phyloP scores from a whole-genome alignment of 2,888 invertebrate genomes.

The Odontocolon sp. region DNA sequence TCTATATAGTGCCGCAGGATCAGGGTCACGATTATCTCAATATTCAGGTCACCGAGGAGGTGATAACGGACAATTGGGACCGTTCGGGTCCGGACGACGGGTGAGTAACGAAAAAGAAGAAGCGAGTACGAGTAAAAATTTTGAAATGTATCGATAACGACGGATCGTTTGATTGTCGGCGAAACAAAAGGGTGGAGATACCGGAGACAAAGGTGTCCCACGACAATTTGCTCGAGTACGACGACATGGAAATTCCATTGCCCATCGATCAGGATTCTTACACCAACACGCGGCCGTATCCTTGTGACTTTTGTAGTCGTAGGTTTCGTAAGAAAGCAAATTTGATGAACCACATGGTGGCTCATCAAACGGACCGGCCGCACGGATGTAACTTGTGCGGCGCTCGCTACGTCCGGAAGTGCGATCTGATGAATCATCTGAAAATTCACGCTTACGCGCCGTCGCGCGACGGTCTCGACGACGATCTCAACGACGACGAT shows the following conservation, averaged over 20 bases:
- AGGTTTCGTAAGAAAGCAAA: slow-evolving; percentile 92
- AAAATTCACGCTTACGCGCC: slow-evolving; percentile 91
- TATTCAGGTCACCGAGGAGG: slow-evolving; percentile 88
- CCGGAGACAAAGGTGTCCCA: slow-evolving; percentile 81
- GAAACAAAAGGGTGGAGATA: slow-evolving; percentile 85
- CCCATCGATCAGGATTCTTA: slow-evolving; percentile 92
- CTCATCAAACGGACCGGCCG: slow-evolving; percentile 92
- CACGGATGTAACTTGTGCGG: slow-evolving; percentile 92
- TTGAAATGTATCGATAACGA: too few relatives aligned
- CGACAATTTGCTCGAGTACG: slow-evolving; percentile 83
- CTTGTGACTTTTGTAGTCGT: slow-evolving; percentile 93
- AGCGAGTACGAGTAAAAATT: too few relatives aligned
- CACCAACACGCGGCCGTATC: slow-evolving; percentile 89
- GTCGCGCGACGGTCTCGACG: slow-evolving; percentile 83
- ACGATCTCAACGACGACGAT: slow-evolving; percentile 82
- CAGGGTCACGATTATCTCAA: slow-evolving; percentile 81
- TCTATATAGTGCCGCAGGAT: slow-evolving; percentile 81
- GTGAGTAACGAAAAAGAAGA: too few relatives aligned
- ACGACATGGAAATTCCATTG: slow-evolving; percentile 88
- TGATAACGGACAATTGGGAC: slow-evolving; percentile 92
- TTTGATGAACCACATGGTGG: slow-evolving; percentile 93
- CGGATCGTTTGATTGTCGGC: too few relatives aligned
- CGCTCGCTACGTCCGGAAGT: slow-evolving; percentile 89
- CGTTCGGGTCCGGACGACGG: slow-evolving; percentile 88
- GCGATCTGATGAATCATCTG: slow-evolving; percentile 91